These are phyloP conservation scores for Rhinichthys osculus DNA, from an alignment of 2,797 vertebrate species.

Conservation along the genomic window DNA sequence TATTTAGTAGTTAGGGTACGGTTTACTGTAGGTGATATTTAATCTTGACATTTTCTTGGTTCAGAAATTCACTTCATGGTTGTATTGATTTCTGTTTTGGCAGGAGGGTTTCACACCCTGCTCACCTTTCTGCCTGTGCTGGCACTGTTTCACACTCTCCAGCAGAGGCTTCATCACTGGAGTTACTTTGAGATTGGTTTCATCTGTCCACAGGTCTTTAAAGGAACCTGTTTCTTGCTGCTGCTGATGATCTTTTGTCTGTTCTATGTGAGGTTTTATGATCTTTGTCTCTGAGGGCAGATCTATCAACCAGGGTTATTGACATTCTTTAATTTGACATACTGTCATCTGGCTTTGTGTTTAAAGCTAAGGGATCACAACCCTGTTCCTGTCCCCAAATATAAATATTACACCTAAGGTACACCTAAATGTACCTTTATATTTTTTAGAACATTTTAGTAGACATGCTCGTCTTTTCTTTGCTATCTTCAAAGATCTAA, in stretches of 20 bases:
- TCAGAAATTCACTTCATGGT: constrained; percentile 2
- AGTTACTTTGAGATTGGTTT: constrained; percentile 14
- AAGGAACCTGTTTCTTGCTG: constrained; percentile 15
- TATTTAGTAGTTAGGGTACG: background rate
- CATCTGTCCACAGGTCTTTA: constrained; percentile 9
- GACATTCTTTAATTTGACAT: constrained; percentile 47
- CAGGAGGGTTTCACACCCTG: constrained; percentile 5
- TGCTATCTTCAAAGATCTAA: background rate
- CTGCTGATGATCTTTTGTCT: constrained; percentile 11
- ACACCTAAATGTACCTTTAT: background rate
- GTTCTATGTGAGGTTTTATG: constrained; percentile 34
- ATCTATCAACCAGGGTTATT: constrained; percentile 36
- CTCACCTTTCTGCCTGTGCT: constrained; percentile 8
- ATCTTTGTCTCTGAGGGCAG: constrained; percentile 22
- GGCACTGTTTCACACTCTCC: constrained; percentile 20
- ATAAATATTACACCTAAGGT: background rate
- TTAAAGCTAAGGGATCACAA: background rate
- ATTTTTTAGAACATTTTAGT: background rate
- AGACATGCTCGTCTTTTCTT: background rate
- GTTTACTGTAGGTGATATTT: background rate
- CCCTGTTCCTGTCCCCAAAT: background rate
- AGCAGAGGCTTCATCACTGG: constrained; percentile 2
- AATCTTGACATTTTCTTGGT: constrained; percentile 15
- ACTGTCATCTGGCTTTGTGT: constrained; percentile 21
- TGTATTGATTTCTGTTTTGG: constrained; percentile 39